These are phyloP conservation scores for Formica exsecta DNA, from an alignment of 1,140 invertebrate genomes.

Conservation along the genomic window DNA sequence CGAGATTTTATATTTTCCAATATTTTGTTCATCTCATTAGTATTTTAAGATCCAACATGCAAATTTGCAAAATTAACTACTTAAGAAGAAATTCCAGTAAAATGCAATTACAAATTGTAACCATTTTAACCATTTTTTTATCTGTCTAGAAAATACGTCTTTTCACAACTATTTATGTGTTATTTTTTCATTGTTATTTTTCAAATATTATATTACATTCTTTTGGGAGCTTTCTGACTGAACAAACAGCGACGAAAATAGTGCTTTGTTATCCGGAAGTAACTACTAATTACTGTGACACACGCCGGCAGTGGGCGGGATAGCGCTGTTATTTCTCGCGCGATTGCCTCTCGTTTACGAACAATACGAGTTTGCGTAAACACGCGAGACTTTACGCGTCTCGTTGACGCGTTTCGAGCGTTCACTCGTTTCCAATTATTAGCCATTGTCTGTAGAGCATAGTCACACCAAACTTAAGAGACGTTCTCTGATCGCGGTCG, in stretches of 20 bases:
- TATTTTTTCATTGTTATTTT: background rate
- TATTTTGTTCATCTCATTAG: background rate
- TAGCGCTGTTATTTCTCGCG: conserved; percentile 19
- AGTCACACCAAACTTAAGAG: conserved; percentile 34
- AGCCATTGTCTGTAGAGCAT: conserved; percentile 41
- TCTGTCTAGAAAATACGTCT: background rate
- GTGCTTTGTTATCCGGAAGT: background rate
- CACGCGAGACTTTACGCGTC: background rate
- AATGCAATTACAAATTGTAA: background rate
- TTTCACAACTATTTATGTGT: background rate
- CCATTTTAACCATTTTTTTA: background rate
- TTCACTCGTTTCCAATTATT: conserved; percentile 39
- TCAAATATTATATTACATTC: background rate
- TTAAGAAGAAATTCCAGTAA: background rate
- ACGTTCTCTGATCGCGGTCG: conserved; percentile 13
- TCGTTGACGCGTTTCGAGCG: conserved; percentile 26
- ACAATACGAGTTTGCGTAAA: conserved; percentile 39
- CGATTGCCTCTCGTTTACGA: conserved; percentile 41
- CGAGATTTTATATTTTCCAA: background rate
- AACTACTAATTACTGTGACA: conserved; percentile 22
- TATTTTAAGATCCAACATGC: background rate
- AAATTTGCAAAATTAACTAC: background rate
- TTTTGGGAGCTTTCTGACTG: background rate
- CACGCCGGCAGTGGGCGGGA: background rate
- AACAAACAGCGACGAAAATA: conserved; percentile 13